Conservation (phyloP, 1,140 invertebrate genomes). For the Aphelenchoides avenae region DNA sequence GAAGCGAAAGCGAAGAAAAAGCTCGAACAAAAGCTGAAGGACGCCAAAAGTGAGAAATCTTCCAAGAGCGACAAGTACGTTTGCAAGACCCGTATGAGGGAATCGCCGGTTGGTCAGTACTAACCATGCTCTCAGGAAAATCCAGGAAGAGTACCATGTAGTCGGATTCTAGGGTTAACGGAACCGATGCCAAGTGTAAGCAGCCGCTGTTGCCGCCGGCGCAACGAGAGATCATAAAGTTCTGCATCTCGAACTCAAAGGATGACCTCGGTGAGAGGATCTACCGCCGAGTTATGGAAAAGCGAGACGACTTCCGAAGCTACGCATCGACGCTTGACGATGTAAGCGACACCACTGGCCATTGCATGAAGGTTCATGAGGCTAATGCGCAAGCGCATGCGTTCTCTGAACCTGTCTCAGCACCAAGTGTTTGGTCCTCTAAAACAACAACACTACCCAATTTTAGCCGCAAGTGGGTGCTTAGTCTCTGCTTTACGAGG, state of each 20-base stretch:
- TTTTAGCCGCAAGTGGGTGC: no score
- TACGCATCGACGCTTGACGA: conserved; percentile 17
- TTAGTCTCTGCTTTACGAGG: no score
- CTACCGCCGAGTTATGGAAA: conserved; percentile 31
- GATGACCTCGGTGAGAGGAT: conserved; percentile 49
- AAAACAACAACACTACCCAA: no score
- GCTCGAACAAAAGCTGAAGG: conserved; percentile 9
- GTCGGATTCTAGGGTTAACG: conserved; percentile 17
- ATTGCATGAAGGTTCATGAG: no score
- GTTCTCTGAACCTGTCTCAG: no score
- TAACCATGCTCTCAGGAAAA: conserved; percentile 11
- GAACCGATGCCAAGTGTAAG: conserved; percentile 19
- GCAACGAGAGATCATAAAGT: conserved; percentile 45
- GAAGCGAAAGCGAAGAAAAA: conserved; percentile 23
- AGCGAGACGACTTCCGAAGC: conserved; percentile 39
- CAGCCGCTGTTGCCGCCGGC: conserved; percentile 17
- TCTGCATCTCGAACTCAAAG: conserved; percentile 46
- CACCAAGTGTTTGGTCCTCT: no score
- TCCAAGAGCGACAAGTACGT: background rate
- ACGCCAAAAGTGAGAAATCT: background rate
- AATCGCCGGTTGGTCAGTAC: background rate
- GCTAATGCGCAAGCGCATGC: no score
- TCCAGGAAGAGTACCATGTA: conserved; percentile 1
- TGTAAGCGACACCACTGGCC: conserved; percentile 5
- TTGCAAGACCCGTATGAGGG: background rate